A percentile compares a stretch with the other conserved stretches of the same genome.
Evolutionary conservation across 2,888 invertebrate genomes (phyloP).

Genomic region (Drosophila affinis): DNA sequence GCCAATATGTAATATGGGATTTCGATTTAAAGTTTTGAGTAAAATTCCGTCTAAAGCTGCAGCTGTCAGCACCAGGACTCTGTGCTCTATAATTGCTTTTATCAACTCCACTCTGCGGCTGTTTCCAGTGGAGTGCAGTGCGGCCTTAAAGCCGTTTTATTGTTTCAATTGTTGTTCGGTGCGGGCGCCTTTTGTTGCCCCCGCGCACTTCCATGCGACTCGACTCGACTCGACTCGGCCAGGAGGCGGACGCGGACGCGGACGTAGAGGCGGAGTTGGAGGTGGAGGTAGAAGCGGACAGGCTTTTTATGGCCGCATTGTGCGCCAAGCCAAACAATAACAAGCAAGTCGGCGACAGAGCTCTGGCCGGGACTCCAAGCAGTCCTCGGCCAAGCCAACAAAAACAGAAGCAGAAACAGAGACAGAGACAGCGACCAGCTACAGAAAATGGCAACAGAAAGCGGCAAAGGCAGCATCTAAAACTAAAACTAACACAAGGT

Average conservation of each 20-base stretch:
- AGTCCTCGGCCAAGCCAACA: slow-evolving; percentile 23
- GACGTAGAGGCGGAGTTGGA: no score
- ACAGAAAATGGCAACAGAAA: not conserved
- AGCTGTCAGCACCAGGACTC: slow-evolving; percentile 1
- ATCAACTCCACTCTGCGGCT: slow-evolving; percentile 26
- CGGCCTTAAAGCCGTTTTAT: slow-evolving; percentile 74
- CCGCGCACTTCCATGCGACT: slow-evolving; percentile 55
- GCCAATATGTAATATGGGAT: slow-evolving; percentile 10
- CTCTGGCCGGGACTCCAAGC: slow-evolving; percentile 13
- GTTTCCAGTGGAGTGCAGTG: slow-evolving; percentile 7
- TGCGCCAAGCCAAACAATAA: slow-evolving; percentile 48
- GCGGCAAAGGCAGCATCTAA: slow-evolving; percentile 9
- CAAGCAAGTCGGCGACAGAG: slow-evolving; percentile 31
- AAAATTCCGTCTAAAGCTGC: slow-evolving; percentile 23
- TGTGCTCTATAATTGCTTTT: slow-evolving; percentile 47
- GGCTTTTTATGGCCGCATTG: slow-evolving; percentile 71
- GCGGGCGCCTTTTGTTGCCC: slow-evolving; percentile 62
- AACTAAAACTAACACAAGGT: slow-evolving; percentile 64
- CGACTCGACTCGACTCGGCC: slow-evolving; percentile 2
- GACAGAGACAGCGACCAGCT: slow-evolving; percentile 3
- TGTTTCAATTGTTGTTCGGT: slow-evolving; percentile 73
- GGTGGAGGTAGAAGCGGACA: slow-evolving; percentile 12
- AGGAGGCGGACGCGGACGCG: not conserved
- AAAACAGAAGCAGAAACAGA: slow-evolving; percentile 26
- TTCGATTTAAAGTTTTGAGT: slow-evolving; percentile 39